These are phyloP conservation scores for Neoniphon sammara DNA, from an alignment of 2,797 vertebrate genomes.

Conservation along the genomic window DNA sequence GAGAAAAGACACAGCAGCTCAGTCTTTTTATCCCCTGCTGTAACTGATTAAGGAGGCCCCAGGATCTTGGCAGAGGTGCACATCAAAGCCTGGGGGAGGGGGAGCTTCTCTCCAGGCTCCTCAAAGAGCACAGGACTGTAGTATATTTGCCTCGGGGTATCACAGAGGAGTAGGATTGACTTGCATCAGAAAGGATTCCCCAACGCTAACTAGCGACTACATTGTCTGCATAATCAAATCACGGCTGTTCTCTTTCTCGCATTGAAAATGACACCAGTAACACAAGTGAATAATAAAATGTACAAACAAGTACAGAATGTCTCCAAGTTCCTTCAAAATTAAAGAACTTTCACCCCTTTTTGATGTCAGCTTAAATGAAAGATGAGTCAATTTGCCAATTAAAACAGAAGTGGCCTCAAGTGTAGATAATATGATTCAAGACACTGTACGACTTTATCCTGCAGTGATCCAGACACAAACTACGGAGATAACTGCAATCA, in stretches of 20 bases:
- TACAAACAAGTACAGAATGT: neutral
- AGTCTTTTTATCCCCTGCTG: slow-evolving; percentile 66
- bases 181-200: neutral
- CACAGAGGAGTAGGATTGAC: neutral
- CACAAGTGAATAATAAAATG: neutral
- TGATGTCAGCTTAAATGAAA: no score
- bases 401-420: no score
- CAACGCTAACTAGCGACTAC: neutral
- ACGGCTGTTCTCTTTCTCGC: neutral
- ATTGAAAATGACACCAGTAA: slow-evolving; percentile 1
- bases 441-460: no score
- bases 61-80: slow-evolving; percentile 65
- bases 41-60: slow-evolving; percentile 72
- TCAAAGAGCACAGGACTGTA: slow-evolving; percentile 20
- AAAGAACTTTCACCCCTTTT: no score
- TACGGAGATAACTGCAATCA: no score
- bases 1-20: slow-evolving; percentile 44
- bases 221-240: neutral
- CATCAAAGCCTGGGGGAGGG: slow-evolving; percentile 39
- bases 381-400: no score
- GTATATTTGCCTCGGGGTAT: slow-evolving; percentile 14
- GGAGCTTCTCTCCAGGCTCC: neutral
- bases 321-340: neutral
- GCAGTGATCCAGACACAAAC: no score
- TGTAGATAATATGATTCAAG: no score